A percentile compares a stretch with the other conserved stretches of the same genome.
Conservation (phyloP, 92 coral and sea anemone species). For the Phenganax subtilis region DNA sequence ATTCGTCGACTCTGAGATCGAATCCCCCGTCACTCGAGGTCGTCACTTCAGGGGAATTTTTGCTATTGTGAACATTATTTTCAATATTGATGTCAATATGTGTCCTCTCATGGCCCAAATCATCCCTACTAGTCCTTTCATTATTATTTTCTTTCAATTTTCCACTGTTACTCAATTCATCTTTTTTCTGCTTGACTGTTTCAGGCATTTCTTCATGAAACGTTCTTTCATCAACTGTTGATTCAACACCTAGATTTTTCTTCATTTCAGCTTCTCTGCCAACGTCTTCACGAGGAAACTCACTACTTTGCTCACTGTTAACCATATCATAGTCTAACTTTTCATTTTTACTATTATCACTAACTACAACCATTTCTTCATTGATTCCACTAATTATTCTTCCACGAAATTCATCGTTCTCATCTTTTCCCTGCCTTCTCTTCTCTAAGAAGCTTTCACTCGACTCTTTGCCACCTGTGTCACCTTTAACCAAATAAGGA, state of each 20-base stretch:
- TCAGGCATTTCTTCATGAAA: not conserved
- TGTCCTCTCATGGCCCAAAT: not conserved
- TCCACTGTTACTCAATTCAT: not conserved
- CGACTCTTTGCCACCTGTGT: too few species aligned
- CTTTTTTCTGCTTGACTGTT: not conserved
- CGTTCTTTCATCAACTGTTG: not conserved
- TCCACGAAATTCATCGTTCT: not conserved
- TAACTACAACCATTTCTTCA: too few species aligned
- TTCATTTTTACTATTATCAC: too few species aligned
- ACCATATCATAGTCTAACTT: too few species aligned
- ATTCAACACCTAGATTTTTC: not conserved
- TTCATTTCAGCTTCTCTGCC: not conserved
- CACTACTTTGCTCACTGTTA: too few species aligned
- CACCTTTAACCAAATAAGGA: not conserved
- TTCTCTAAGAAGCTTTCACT: too few species aligned
- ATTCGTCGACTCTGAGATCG: not conserved
- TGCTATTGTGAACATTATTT: not conserved
- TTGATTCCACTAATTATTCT: too few species aligned
- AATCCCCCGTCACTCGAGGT: not conserved
- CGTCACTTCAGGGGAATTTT: not conserved
- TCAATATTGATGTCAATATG: constrained; percentile 2
- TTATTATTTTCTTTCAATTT: not conserved
- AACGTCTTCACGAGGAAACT: not conserved
- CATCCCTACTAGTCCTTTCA: constrained; percentile 5
- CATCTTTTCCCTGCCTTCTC: too few species aligned